A percentile compares a stretch with the other conserved stretches of the same genome.
Conservation (phyloP, 2,888 invertebrate species). For the Chaitophorus viminalis region DNA sequence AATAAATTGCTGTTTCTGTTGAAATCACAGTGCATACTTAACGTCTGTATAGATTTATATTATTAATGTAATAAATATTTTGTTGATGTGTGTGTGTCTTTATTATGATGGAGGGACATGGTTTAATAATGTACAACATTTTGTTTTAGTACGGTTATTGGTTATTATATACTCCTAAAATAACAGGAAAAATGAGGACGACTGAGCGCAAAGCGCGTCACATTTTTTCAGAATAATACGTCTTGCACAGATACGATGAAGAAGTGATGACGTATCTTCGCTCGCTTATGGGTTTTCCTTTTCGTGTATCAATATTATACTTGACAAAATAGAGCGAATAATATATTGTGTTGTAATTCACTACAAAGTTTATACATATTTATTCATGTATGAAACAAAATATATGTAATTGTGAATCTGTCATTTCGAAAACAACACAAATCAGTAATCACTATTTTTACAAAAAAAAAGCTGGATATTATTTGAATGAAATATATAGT, state of each 20-base stretch:
- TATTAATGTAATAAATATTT: neutral
- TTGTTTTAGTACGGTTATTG: slow-evolving; percentile 1
- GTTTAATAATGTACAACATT: neutral
- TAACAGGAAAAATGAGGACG: neutral
- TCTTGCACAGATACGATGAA: neutral
- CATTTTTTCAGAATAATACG: neutral
- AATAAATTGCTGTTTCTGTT: neutral
- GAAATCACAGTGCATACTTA: neutral
- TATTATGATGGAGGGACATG: neutral
- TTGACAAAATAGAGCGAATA: too few species aligned
- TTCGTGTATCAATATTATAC: too few species aligned
- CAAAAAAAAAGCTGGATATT: too few species aligned
- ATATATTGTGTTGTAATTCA: too few species aligned
- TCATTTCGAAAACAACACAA: too few species aligned
- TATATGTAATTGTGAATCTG: too few species aligned
- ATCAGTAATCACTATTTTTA: too few species aligned
- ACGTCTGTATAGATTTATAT: too few species aligned
- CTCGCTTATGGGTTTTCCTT: neutral
- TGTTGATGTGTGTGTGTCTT: neutral
- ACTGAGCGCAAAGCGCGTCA: neutral
- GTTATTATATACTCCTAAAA: neutral
- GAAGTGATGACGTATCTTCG: neutral
- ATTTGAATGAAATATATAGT: too few species aligned
- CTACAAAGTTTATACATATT: too few species aligned
- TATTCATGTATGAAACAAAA: too few species aligned